Conservation (phyloP, 1,140 invertebrate genomes). For the Conus betulinus region DNA sequence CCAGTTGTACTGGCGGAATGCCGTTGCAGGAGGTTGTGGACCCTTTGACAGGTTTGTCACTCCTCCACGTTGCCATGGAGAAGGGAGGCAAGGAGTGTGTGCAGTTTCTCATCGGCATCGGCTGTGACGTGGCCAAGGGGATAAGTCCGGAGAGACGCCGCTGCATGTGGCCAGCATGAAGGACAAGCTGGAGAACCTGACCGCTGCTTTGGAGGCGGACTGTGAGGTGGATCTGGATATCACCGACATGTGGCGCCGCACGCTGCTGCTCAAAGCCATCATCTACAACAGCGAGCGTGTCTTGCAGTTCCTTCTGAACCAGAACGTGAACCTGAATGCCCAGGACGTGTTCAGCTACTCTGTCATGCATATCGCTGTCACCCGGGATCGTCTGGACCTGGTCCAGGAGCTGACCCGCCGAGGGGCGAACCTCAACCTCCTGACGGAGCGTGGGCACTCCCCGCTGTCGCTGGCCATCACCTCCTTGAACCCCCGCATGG, state of each 20-base stretch:
- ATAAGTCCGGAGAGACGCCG: not conserved
- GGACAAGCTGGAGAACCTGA: not conserved
- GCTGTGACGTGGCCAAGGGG: not conserved
- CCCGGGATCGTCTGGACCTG: not conserved
- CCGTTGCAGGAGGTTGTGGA: not conserved
- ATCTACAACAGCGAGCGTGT: not conserved
- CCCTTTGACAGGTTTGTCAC: not conserved
- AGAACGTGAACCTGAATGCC: not conserved
- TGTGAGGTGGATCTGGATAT: not conserved
- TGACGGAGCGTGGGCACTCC: not conserved
- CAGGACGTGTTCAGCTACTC: not conserved
- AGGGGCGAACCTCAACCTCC: slow-evolving; percentile 1
- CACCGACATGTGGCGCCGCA: not conserved
- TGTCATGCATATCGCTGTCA: not conserved
- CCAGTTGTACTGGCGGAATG: not conserved
- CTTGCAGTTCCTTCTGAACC: not conserved
- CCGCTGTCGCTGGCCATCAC: not conserved
- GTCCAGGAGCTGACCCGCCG: not conserved
- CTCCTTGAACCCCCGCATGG: not conserved
- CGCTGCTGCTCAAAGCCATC: not conserved
- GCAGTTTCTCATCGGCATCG: not conserved
- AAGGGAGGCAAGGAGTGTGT: not conserved
- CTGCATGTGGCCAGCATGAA: slow-evolving; percentile 7
- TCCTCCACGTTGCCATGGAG: slow-evolving; percentile 10
- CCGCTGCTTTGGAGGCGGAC: not conserved